Base-by-base conservation (phyloP, 2,113 vertebrate genomes). In the Psilopogon haemacephalus region DNA sequence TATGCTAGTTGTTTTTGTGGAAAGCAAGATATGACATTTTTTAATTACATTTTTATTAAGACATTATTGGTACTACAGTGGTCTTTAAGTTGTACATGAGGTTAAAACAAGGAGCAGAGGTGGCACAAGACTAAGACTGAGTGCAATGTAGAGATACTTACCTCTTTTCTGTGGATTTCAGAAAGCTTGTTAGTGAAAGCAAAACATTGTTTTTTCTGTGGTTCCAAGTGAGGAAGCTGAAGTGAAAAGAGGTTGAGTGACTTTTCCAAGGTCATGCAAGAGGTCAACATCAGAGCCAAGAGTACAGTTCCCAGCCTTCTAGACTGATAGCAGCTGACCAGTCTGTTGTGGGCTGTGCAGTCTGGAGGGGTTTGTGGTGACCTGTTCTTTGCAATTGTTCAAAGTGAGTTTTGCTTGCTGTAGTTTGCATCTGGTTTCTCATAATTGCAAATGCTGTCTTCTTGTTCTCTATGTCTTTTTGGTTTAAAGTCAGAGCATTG, bases 401-500 rank as follows among this genome's bases (percentile, higher is more conserved):
- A 76, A 15, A 50, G 3, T 42, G 8, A 35, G 10, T 70, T 71
- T 42, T 54, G 15, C n/a, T 78, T 86, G 30, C 80, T 7, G 16
- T 11, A 12, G 8, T 1, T 23, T 55, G 14, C 44, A 68, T 59
- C 58, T 63, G 20, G 83, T 84, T 81, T 84, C 40, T 73, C 7
- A 15, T 7, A 3, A 2, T 72, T 65, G 27, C 2, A 23, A 10
- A 12, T 1, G 1, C 14, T 38, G 46, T 1, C 1, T 85, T 76
- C 6, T 27, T 63, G 6, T 67, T 94, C 32, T 87, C 2, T 78
- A 8, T 18, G 2, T 78, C 24, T 86, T 76, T 2, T 12, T 63
- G 15, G 5, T 63, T 67, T 89, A 72, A 79, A 16, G 26, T 58
- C 70, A 65, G 67, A 76, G 13, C 44, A 27, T 12, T 55, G 33